phyloP scores from a whole-genome alignment of 2,888 invertebrate species.

The Subacronicta megacephala region DNA sequence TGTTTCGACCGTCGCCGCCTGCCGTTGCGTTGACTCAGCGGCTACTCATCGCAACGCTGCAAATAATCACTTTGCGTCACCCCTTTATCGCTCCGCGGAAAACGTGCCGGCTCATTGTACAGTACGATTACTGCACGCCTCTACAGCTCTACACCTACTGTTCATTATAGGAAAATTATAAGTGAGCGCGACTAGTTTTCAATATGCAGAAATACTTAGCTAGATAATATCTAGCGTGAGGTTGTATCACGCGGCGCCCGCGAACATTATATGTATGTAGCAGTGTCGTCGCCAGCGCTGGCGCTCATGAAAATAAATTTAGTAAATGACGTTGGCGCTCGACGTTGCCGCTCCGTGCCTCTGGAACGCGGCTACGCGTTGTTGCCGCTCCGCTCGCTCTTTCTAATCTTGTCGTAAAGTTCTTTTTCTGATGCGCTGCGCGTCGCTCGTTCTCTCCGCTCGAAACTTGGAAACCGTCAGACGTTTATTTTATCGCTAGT shows the following conservation, averaged over 20 bases:
- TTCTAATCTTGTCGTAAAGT: slow-evolving; percentile 90
- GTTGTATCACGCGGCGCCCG: slow-evolving; percentile 77
- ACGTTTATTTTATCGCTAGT: slow-evolving; percentile 87
- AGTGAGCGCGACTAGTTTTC: slow-evolving; percentile 68
- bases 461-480: slow-evolving; percentile 87
- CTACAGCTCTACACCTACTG: slow-evolving; percentile 57
- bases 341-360: slow-evolving; percentile 84
- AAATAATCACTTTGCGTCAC: slow-evolving; percentile 89
- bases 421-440: slow-evolving; percentile 89
- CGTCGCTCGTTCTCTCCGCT: slow-evolving; percentile 86
- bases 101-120: slow-evolving; percentile 81
- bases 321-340: slow-evolving; percentile 88
- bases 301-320: slow-evolving; percentile 90
- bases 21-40: slow-evolving; percentile 84
- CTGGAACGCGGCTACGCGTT: slow-evolving; percentile 87
- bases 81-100: slow-evolving; percentile 84
- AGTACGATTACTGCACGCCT: slow-evolving; percentile 65
- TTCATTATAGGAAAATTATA: slow-evolving; percentile 68
- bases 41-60: slow-evolving; percentile 87
- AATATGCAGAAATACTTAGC: slow-evolving; percentile 78
- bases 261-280: slow-evolving; percentile 71
- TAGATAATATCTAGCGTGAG: slow-evolving; percentile 76
- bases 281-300: slow-evolving; percentile 86
- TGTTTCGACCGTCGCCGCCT: slow-evolving; percentile 43
- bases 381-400: slow-evolving; percentile 88